These are phyloP conservation scores for Carassius carassius DNA, from an alignment of 2,113 vertebrate species.

Conservation along the genomic window DNA sequence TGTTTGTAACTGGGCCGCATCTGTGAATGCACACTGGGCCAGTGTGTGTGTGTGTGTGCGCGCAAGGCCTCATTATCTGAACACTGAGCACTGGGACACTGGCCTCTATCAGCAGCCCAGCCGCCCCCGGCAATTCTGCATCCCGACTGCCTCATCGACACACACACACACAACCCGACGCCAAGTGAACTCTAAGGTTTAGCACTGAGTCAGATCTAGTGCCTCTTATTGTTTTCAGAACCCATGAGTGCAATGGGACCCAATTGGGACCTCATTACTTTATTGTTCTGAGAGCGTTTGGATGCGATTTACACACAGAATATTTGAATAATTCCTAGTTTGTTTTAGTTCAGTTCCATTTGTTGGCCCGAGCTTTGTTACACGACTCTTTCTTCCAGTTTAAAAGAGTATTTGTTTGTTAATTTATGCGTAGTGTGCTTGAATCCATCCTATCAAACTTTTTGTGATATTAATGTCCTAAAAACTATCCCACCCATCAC, in stretches of 20 bases:
- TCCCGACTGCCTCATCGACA: conserved; percentile 51
- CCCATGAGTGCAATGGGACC: conserved; percentile 72
- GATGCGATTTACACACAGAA: conserved; percentile 41
- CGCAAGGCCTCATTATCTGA: conserved; percentile 54
- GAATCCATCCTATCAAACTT: conserved; percentile 22
- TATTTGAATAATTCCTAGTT: conserved; percentile 45
- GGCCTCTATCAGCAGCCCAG: conserved; percentile 58
- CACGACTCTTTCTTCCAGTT: neutral
- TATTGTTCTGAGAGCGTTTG: conserved; percentile 24
- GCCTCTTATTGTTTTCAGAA: conserved; percentile 51
- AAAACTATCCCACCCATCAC: conserved; percentile 60
- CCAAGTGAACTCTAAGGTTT: conserved; percentile 47
- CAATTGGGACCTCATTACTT: conserved; percentile 75
- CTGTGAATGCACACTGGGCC: conserved; percentile 46
- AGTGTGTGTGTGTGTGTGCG: conserved; percentile 37
- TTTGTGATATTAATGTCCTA: conserved; percentile 52
- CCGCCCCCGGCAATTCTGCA: conserved; percentile 59
- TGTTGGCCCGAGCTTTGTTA: conserved; percentile 5
- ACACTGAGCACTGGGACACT: conserved; percentile 57
- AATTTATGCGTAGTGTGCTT: neutral
- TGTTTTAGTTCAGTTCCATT: conserved; percentile 23
- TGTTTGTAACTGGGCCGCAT: conserved; percentile 59
- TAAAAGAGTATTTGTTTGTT: conserved; percentile 32
- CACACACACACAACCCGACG: conserved; percentile 33
- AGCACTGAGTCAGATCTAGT: conserved; percentile 49